These are phyloP conservation scores for Anseranas semipalmata DNA, from an alignment of 2,113 vertebrate genomes.

Conservation along the genomic window DNA sequence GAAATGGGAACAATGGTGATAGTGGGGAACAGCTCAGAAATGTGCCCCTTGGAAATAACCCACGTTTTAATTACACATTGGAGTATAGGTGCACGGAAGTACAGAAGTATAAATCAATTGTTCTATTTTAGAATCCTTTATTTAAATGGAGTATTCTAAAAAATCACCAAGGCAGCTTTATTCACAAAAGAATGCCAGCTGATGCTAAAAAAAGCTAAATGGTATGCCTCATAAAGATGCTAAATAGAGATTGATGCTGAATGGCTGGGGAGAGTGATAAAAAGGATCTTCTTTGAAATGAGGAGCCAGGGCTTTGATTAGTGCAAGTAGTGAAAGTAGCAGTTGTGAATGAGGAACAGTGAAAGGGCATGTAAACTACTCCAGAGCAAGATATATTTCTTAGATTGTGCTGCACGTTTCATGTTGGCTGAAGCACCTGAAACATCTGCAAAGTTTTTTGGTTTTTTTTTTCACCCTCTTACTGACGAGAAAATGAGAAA, in stretches of 20 bases:
- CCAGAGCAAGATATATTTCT: neutral
- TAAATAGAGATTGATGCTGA: neutral
- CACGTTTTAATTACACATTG: neutral
- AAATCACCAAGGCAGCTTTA: fast-evolving
- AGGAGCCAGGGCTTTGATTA: neutral
- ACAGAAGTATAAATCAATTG: neutral
- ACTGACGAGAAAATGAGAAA: neutral
- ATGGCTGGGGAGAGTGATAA: neutral
- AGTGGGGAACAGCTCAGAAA: neutral
- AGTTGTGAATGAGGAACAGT: neutral
- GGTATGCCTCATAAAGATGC: neutral
- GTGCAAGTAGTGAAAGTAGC: neutral
- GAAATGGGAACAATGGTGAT: too few relatives aligned
- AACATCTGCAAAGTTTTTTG: neutral
- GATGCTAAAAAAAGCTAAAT: neutral
- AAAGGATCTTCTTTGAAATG: neutral
- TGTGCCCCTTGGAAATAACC: neutral
- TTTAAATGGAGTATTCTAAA: neutral
- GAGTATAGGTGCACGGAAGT: neutral
- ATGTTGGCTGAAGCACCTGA: neutral
- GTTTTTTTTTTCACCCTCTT: neutral
- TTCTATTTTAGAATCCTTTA: neutral
- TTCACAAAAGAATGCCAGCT: neutral
- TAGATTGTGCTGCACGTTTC: neutral
- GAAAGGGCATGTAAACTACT: neutral